Conservation (phyloP, 2,797 vertebrate species). For the Smutsia temminckii region DNA sequence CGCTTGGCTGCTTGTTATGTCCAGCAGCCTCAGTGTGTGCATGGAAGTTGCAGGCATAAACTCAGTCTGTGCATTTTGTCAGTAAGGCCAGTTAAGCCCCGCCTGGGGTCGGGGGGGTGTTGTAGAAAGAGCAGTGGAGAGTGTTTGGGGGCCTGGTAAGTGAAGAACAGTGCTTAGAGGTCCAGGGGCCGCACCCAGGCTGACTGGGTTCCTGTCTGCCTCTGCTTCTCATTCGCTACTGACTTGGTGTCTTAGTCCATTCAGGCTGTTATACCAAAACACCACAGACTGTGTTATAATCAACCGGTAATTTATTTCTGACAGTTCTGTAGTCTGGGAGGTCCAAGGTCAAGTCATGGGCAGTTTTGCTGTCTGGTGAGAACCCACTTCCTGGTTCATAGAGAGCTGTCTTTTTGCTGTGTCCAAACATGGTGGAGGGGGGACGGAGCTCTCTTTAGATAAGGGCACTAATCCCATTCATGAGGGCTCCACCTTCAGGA, state of each 20-base stretch:
- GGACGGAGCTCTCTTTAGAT: background rate
- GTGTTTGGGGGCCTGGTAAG: background rate
- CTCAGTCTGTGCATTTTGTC: background rate
- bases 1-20: accelerated
- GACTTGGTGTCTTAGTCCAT: background rate
- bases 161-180: accelerated
- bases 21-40: background rate
- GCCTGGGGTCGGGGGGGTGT: background rate
- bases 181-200: accelerated
- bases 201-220: background rate
- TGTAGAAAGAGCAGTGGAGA: background rate
- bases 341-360: background rate
- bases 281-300: background rate
- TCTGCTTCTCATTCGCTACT: background rate
- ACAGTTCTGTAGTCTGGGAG: background rate
- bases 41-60: too few relatives aligned
- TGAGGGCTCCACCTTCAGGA: background rate
- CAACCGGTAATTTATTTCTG: too few relatives aligned
- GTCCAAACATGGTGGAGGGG: accelerated
- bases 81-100: too few relatives aligned
- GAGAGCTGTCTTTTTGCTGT: background rate
- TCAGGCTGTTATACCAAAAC: background rate
- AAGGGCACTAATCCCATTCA: background rate
- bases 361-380: background rate
- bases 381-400: background rate